These are phyloP conservation scores for Apus apus DNA, from an alignment of 2,113 vertebrate genomes.

Conservation along the genomic window DNA sequence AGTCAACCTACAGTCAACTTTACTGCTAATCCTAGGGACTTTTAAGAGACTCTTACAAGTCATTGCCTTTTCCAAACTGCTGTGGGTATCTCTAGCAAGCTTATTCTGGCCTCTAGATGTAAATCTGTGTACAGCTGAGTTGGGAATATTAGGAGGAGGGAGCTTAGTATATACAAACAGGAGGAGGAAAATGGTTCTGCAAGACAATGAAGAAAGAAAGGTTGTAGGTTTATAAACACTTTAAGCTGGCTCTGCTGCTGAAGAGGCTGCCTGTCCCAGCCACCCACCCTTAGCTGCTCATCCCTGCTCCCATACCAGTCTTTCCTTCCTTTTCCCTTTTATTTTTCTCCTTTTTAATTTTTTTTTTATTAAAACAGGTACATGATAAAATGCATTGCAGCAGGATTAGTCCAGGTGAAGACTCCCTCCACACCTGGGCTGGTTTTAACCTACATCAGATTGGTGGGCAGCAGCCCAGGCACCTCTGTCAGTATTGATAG, in stretches of 20 bases:
- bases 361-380: background rate
- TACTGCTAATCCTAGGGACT: background rate
- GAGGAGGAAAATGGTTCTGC: background rate
- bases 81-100: background rate
- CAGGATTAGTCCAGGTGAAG: background rate
- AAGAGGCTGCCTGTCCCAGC: background rate
- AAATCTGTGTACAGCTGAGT: background rate
- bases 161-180: background rate
- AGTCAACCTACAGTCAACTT: background rate
- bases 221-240: background rate
- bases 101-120: background rate
- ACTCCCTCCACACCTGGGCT: fast-evolving
- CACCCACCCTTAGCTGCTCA: background rate
- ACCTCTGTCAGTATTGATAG: fast-evolving
- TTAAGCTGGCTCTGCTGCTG: background rate
- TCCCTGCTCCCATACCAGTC: background rate
- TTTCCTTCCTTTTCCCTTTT: background rate
- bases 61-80: background rate
- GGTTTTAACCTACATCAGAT: background rate
- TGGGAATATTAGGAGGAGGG: background rate
- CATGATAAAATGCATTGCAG: fast-evolving
- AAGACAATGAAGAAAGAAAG: background rate
- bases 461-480: background rate
- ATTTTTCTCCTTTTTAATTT: background rate
- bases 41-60: background rate